These are phyloP conservation scores for Struthio camelus DNA, from an alignment of 2,113 vertebrate species.

Conservation along the genomic window DNA sequence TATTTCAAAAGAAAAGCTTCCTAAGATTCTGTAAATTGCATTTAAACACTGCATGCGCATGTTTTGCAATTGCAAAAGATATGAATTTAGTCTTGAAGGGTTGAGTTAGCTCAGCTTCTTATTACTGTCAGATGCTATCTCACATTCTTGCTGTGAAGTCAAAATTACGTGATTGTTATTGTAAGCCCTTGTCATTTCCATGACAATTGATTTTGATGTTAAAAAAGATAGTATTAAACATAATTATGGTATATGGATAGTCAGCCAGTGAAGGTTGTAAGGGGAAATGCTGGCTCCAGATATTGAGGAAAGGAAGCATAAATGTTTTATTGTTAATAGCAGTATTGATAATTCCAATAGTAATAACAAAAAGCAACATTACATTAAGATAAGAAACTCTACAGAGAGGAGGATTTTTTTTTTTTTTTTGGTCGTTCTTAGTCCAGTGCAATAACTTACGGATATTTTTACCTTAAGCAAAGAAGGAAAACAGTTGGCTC, in stretches of 20 bases:
- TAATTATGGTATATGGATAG: constrained; percentile 32
- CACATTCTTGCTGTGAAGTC: not conserved
- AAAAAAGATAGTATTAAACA: constrained; percentile 34
- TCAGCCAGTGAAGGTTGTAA: not conserved
- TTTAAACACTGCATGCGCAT: not conserved
- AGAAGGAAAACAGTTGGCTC: constrained; percentile 30
- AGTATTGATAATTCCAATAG: not conserved
- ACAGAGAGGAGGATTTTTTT: not conserved
- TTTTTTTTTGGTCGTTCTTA: not conserved
- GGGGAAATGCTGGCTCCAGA: constrained; percentile 25
- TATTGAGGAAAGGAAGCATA: not conserved
- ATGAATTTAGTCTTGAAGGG: not conserved
- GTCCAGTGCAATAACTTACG: not conserved
- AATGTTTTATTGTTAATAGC: not conserved
- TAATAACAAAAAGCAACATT: constrained; percentile 16
- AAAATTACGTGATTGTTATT: constrained; percentile 44
- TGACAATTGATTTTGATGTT: constrained; percentile 53
- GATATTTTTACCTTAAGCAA: constrained; percentile 24
- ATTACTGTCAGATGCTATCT: constrained; percentile 38
- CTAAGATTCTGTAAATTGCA: not conserved
- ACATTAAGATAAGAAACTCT: constrained; percentile 25
- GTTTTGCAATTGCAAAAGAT: not conserved
- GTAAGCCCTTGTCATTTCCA: constrained; percentile 58
- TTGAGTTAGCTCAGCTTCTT: constrained; percentile 21
- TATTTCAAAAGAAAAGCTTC: not conserved